Conservation (phyloP, 1,140 invertebrate species). For the Pseudobourletiella spinata region DNA sequence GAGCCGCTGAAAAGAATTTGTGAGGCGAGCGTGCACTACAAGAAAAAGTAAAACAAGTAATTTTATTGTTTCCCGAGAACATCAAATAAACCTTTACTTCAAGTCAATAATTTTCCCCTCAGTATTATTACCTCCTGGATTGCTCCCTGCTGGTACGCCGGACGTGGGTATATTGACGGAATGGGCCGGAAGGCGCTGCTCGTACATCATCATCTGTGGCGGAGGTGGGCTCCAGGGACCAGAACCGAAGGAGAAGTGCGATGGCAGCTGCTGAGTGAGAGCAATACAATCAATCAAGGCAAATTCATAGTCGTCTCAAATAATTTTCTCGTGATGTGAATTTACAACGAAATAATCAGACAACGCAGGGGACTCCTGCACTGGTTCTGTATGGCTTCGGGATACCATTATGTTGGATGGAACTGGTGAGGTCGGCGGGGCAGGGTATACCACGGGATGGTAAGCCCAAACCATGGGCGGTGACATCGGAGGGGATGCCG, state of each 20-base stretch:
- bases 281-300: too few species aligned
- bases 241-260: slow-evolving; percentile 6
- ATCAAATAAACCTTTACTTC: too few species aligned
- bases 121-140: background rate
- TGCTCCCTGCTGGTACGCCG: background rate
- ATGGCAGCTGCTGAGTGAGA: background rate
- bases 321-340: background rate
- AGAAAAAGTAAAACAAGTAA: background rate
- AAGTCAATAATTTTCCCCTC: too few species aligned
- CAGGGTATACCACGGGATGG: slow-evolving; percentile 23
- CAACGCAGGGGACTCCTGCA: background rate
- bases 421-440: background rate
- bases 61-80: background rate
- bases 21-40: background rate
- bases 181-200: background rate
- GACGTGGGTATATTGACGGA: background rate
- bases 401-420: slow-evolving; percentile 7
- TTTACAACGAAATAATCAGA: background rate
- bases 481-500: slow-evolving; percentile 17
- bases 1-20: background rate
- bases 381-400: background rate
- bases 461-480: slow-evolving; percentile 27
- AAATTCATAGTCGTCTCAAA: background rate
- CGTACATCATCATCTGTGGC: slow-evolving; percentile 1
- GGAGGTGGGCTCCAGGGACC: slow-evolving; percentile 11